Base-by-base conservation (phyloP, 2,797 vertebrate species). In the Falco peregrinus region DNA sequence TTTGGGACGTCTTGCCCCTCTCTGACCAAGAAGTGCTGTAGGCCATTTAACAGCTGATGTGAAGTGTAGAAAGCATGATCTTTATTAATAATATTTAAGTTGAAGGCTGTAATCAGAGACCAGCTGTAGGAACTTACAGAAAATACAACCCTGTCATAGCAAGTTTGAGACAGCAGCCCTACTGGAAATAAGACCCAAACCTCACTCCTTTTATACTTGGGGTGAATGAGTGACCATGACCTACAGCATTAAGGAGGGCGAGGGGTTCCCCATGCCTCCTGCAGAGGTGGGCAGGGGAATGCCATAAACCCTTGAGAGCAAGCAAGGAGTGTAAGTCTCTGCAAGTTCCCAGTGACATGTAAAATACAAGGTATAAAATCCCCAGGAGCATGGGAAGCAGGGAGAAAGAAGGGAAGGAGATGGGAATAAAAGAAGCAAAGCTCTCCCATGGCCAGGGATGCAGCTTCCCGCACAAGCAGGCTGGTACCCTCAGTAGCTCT, bases 51-150 rank as follows among this genome's bases (percentile, higher is more conserved):
- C 47, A 65, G 39, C 43, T 78, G 16, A 81, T 71, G 81, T 75
- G 65, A 71, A 92, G 50, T 11, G 14, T 41, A 86, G 65, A 77
- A 78, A 87, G 82, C 29, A 24, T 31, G 18, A 41, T 80, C 54
- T 94, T 95, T 85, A 67, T 85, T 89, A 76, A 35, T 90, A 89
- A 71, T 33, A 77, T 53, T 77, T 91, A 69, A 80, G 64, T 75
- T 41, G 65, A 85, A 93, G 90, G 74, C 70, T 85, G 53, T 65
- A 51, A 41, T 87, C 54, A 85, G 93, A 91, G 77, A 76, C 39
- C 37, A 82, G 53, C n/a, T 64, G 20, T 73, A 79, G 77, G 45
- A 82, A 75, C 43, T 77, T 41, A 54, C 0, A 73, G 77, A 75
- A 95, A 93, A 86, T 51, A 54, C 39, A 94, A 2, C 69, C 73